These are phyloP conservation scores for Meliscaeva auricollis DNA, from an alignment of 2,888 invertebrate genomes.

Conservation along the genomic window DNA sequence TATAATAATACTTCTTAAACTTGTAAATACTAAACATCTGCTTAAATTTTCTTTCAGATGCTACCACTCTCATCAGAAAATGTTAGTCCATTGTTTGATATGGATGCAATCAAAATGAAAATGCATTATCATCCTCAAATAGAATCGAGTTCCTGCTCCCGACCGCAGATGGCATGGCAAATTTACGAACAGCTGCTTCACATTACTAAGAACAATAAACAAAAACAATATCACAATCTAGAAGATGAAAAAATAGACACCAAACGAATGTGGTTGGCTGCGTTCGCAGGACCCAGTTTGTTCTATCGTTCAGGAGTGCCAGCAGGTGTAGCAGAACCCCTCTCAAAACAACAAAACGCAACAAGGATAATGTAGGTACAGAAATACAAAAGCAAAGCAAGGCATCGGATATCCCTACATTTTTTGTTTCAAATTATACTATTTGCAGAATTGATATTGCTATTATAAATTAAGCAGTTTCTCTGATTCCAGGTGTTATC, in stretches of 20 bases:
- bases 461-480: no score
- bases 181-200: slow-evolving; percentile 70
- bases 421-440: no score
- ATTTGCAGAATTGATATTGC: no score
- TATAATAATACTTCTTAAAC: no score
- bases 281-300: slow-evolving; percentile 69
- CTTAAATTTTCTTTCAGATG: slow-evolving; percentile 48
- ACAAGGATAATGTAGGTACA: not conserved
- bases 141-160: slow-evolving; percentile 66
- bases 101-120: slow-evolving; percentile 34
- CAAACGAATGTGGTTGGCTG: slow-evolving; percentile 67
- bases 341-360: no score
- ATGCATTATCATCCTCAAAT: slow-evolving; percentile 9
- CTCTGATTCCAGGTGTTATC: no score
- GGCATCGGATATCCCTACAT: no score
- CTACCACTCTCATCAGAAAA: slow-evolving; percentile 44
- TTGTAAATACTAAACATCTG: no score
- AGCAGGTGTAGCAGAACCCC: slow-evolving; percentile 69
- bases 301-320: slow-evolving; percentile 56
- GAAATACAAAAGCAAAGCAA: no score
- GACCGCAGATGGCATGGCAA: slow-evolving; percentile 71
- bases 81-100: not conserved
- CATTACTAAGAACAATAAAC: slow-evolving; percentile 43
- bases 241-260: slow-evolving; percentile 40
- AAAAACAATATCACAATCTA: slow-evolving; percentile 34